phyloP scores from a whole-genome alignment of 1,140 invertebrate species.

The Drosophila kanapiae region DNA sequence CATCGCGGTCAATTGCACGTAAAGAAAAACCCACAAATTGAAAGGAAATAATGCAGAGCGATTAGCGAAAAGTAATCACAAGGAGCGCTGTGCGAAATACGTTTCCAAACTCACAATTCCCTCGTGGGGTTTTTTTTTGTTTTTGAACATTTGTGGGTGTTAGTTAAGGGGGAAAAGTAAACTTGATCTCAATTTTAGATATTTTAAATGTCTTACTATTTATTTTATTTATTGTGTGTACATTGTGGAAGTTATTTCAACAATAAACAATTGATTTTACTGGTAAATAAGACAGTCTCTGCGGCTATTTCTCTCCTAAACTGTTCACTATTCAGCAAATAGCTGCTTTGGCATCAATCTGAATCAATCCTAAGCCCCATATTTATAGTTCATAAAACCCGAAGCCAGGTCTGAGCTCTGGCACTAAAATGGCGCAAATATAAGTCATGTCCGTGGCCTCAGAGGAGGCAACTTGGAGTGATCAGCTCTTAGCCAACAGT shows the following conservation, averaged over 20 bases:
- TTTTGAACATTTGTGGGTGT: background rate
- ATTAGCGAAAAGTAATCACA: slow-evolving; percentile 83
- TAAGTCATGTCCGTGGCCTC: slow-evolving; percentile 37
- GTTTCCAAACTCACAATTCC: slow-evolving; percentile 64
- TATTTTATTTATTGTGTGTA: background rate
- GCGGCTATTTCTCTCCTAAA: no score
- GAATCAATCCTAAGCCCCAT: slow-evolving; percentile 57
- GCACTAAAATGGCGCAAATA: slow-evolving; percentile 61
- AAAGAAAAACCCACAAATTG: slow-evolving; percentile 77
- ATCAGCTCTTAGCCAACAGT: slow-evolving; percentile 10
- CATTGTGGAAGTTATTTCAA: background rate
- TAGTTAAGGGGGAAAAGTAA: background rate
- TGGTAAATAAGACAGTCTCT: background rate
- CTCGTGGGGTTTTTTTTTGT: background rate
- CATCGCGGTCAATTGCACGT: slow-evolving; percentile 67
- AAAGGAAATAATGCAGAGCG: slow-evolving; percentile 80
- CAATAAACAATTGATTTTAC: background rate
- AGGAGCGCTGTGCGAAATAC: slow-evolving; percentile 58
- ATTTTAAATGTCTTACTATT: background rate
- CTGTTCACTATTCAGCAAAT: background rate
- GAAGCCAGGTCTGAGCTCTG: slow-evolving; percentile 31
- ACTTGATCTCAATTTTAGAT: slow-evolving; percentile 18
- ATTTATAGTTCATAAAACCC: slow-evolving; percentile 50
- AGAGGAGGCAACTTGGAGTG: background rate
- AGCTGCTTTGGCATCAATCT: slow-evolving; percentile 22